phyloP scores from a whole-genome alignment of 1,140 invertebrate genomes.

The Artemia franciscana region DNA sequence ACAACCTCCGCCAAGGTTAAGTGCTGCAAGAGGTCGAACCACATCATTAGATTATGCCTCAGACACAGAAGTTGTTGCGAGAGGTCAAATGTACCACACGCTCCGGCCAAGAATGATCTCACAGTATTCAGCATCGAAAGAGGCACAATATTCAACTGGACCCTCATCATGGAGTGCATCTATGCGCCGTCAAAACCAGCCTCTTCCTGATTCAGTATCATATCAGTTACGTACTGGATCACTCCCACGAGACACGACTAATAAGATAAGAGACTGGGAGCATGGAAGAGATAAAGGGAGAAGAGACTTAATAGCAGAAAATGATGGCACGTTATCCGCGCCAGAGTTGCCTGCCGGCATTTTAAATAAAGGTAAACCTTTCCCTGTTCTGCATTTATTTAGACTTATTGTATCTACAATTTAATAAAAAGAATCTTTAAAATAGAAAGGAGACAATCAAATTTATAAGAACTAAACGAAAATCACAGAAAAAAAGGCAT shows the following conservation, averaged over 20 bases:
- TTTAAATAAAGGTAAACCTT: slow-evolving; percentile 30
- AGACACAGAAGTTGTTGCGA: slow-evolving; percentile 60
- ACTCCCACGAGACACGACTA: slow-evolving; percentile 35
- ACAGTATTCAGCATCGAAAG: neutral
- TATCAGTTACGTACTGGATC: slow-evolving; percentile 26
- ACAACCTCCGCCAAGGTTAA: slow-evolving; percentile 13
- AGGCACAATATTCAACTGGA: neutral
- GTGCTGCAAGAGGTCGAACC: slow-evolving; percentile 13
- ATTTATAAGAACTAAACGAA: too few relatives aligned
- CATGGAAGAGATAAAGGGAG: neutral
- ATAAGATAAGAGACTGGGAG: neutral
- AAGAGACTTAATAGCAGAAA: slow-evolving; percentile 30
- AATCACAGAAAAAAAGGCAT: too few relatives aligned
- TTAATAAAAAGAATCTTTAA: too few relatives aligned
- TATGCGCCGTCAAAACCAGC: slow-evolving; percentile 13
- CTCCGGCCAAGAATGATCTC: neutral
- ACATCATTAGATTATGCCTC: slow-evolving; percentile 59
- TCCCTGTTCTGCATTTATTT: too few relatives aligned
- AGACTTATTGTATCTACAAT: too few relatives aligned
- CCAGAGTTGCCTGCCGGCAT: slow-evolving; percentile 34
- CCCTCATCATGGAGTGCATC: slow-evolving; percentile 12
- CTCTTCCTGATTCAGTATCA: slow-evolving; percentile 9
- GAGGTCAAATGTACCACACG: slow-evolving; percentile 1
- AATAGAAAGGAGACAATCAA: too few relatives aligned
- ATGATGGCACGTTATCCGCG: slow-evolving; percentile 52